Base-by-base conservation (phyloP, 2,797 vertebrate species). In the Phalloptychus januarius region DNA sequence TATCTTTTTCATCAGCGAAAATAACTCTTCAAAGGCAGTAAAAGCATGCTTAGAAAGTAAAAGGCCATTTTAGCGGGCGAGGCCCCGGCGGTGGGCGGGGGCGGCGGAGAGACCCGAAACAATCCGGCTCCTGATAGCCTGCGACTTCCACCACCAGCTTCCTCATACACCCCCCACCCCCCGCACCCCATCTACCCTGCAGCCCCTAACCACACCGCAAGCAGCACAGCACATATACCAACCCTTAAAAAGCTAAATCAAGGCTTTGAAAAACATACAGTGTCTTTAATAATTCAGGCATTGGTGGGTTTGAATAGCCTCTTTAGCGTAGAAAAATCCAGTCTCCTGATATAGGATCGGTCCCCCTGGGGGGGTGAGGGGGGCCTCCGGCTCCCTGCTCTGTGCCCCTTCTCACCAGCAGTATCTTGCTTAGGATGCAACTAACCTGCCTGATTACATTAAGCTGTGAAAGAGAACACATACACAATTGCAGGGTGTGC, bases 1-100 rank as follows among this genome's bases (percentile, higher is more conserved):
- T 95, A 95, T 95, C 94, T 89, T 95, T 96, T 95, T 96, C 95
- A 95, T 95, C 94, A 95, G 94, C 95, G 95, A 93, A 96, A 96
- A 95, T 94, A 95, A 92, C 92, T 91, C 93, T 94, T 95, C 94
- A 95, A 91, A 95, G 93, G 89, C 93, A 85, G 94, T 95, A 92
- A 96, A 94, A 96, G 94, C 94, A 94, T 93, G 94, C 94, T 94
- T 94, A 92, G 93, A 92, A 87, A 93, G 93, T 95, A 95, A 95
- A 95, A 93, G 94, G 91, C 93, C 93, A 93, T 94, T 95, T 95
- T 93, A 95, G 92, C 86, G 48, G 88, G 90, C 87, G 86, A 85
- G 89, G 86, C 80, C 67, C 67, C 74, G 79, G 83, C 50, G 50
- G 83, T 84, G 83, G 86, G 81, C 83, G 85, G 87, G 80, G 56